Percentiles rank a stretch among this genome's conserved stretches.
These are phyloP conservation scores for Hydra vulgaris DNA, from an alignment of 30 jellyfish, hydroid and myxozoan genomes.

Conservation along the genomic window DNA sequence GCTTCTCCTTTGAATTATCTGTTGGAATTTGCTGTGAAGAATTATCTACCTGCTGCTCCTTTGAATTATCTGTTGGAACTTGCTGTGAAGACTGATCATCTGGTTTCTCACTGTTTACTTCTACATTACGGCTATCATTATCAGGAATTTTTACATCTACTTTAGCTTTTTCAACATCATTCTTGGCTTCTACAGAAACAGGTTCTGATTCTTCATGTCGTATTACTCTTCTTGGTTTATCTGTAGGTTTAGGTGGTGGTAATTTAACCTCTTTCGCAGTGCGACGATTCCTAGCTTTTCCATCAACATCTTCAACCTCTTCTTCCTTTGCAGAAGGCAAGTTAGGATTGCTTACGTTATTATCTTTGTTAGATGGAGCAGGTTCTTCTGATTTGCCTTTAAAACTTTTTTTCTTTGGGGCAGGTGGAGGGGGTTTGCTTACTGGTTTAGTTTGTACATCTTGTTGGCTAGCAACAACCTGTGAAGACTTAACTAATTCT, in stretches of 20 bases:
- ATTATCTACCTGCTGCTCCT: too few relatives aligned
- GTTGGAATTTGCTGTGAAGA: too few relatives aligned
- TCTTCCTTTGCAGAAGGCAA: constrained; percentile 32
- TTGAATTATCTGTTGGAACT: too few relatives aligned
- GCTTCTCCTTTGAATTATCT: too few relatives aligned
- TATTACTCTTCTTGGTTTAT: constrained; percentile 14
- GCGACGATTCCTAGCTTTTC: constrained; percentile 51
- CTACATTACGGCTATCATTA: not conserved
- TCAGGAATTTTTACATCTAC: not conserved
- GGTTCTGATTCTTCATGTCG: constrained; percentile 8
- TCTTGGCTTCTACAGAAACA: not conserved
- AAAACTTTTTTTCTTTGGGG: constrained; percentile 16
- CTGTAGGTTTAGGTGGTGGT: constrained; percentile 24
- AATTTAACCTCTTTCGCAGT: constrained; percentile 21
- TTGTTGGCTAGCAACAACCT: not conserved
- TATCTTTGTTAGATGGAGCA: not conserved
- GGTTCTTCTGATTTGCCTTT: constrained; percentile 28
- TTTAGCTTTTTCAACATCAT: constrained; percentile 5
- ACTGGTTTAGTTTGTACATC: constrained; percentile 12
- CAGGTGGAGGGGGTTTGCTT: constrained; percentile 4
- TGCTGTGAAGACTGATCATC: too few relatives aligned
- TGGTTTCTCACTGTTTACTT: not conserved
- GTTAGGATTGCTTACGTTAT: constrained; percentile 17
- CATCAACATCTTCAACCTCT: constrained; percentile 52
- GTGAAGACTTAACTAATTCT: not conserved